phyloP scores from a whole-genome alignment of 2,797 vertebrate species.

The Malurus splendens region DNA sequence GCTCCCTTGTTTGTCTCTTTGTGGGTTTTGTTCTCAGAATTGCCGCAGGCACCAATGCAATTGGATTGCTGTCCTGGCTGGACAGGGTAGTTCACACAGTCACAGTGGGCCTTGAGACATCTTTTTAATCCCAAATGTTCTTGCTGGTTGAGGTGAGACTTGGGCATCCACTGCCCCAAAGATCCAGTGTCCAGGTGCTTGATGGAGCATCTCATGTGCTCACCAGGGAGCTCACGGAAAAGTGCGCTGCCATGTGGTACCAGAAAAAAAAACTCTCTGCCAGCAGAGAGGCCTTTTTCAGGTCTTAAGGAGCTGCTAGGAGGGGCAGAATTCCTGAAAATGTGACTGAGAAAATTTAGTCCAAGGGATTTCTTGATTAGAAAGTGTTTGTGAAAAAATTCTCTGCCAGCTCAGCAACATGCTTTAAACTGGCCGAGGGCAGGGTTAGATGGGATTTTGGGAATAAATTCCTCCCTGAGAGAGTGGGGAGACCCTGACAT shows the following conservation, averaged over 20 bases:
- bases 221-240: neutral
- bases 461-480: accelerated
- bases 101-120: neutral
- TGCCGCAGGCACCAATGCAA: neutral
- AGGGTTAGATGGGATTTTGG: neutral
- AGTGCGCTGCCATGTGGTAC: neutral
- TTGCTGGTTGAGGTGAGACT: neutral
- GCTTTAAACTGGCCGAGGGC: neutral
- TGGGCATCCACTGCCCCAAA: neutral
- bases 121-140: neutral
- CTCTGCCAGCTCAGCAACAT: neutral
- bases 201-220: neutral
- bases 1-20: neutral
- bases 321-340: neutral
- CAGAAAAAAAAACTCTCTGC: neutral
- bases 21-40: neutral
- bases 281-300: neutral
- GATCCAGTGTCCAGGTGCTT: neutral
- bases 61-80: neutral
- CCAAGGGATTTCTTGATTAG: neutral
- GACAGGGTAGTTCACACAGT: neutral
- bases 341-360: neutral
- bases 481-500: accelerated
- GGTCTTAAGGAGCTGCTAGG: neutral
- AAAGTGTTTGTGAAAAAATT: neutral